Evolutionary conservation across 1,140 invertebrate species (phyloP), one percentile per base, ranked within the genome.

Genomic region (Liolophura sinensis): DNA sequence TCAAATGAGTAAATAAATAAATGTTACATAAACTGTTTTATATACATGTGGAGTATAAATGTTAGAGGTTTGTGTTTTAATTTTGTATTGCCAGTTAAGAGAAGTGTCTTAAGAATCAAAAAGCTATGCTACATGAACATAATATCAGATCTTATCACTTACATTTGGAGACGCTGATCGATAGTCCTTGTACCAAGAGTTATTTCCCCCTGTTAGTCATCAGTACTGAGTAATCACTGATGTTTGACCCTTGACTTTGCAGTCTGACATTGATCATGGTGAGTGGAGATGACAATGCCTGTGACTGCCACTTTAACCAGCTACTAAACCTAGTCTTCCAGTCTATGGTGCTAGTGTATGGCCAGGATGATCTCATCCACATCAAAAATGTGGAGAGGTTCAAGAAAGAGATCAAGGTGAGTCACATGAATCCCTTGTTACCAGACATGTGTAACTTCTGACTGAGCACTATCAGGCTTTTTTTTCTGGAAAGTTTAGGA

Each of bases 351-450:
- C 86, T 94, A 50, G 88, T 90, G 65, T 89, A 91, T 73, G 92
- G 93, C 16, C 87, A 92, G 9, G 91, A 93, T 65, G 91, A 92
- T 73, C 82, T 94, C 24, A 89, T 89, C 71, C 89, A 86, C 68
- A 87, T 90, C 49, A 89, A 90, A 75, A 93, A 92, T 83, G 84
- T 92, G 52, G 92, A 94, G 76, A 87, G 91, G 77, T 85, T 93
- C 24, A 93, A 93, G 78, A 87, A 89, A 81, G 92, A 93, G 71
- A 85, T 93, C 61, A 87, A 91, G 73, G 89, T 91, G 74, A 70
- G 70, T 59, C 11, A 55, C 22, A 40, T 40, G 31, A 9, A 12
- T 9, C 31, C 31, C 3, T 40, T 40, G 31, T 3, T 40, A 40
- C 31, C 31, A 52, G 3, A 20, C 51, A 52, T 52, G 22, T 20